Conservation (phyloP, 2,797 vertebrate species). For the Eleutherodactylus coqui region DNA sequence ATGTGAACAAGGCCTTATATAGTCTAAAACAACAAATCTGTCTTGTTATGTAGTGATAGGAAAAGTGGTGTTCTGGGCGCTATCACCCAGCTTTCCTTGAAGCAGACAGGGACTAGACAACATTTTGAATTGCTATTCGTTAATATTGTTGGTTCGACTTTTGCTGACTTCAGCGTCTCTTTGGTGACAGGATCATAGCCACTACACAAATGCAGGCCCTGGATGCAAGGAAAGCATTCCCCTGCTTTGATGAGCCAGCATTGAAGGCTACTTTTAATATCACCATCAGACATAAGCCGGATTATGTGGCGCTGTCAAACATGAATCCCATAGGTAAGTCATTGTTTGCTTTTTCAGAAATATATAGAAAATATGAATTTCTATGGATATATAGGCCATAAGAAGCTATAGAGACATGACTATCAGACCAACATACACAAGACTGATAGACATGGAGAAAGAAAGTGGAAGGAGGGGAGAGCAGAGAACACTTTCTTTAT, state of each 20-base stretch:
- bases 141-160: not conserved
- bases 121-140: not conserved
- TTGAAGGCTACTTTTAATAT: conserved; percentile 91
- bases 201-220: conserved; percentile 94
- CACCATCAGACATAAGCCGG: conserved; percentile 75
- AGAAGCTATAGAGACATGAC: too few species aligned
- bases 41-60: too few species aligned
- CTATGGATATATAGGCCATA: too few species aligned
- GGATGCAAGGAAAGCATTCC: conserved; percentile 89
- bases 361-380: not conserved
- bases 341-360: not conserved
- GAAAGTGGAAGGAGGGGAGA: too few species aligned
- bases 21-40: too few species aligned
- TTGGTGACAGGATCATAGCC: conserved; percentile 83
- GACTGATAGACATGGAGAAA: too few species aligned
- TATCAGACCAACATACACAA: too few species aligned
- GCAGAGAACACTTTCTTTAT: too few species aligned
- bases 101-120: too few species aligned
- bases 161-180: not conserved
- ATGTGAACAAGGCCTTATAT: too few species aligned
- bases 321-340: conserved; percentile 78
- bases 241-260: conserved; percentile 93
- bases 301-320: conserved; percentile 84
- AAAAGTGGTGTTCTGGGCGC: too few species aligned
- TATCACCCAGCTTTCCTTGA: too few species aligned